A percentile compares a stretch with the other conserved stretches of the same genome.
phyloP scores from a whole-genome alignment of 2,888 invertebrate species.

The Globia sparganii region DNA sequence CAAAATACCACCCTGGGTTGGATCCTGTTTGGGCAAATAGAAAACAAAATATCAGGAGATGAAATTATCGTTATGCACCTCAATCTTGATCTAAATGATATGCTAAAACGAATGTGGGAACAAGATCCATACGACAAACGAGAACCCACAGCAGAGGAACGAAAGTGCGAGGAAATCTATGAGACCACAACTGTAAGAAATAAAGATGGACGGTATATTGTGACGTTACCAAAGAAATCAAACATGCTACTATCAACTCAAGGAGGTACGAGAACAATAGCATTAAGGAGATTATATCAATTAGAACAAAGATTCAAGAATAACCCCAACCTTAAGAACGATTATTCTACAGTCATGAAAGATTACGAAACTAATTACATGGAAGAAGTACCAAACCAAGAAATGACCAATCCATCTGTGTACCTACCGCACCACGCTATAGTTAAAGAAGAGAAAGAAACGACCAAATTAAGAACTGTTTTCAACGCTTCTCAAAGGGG shows the following conservation, averaged over 20 bases:
- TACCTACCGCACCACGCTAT: slow-evolving; percentile 10
- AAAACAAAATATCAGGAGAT: not conserved
- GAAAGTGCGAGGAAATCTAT: slow-evolving; percentile 25
- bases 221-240: slow-evolving; percentile 12
- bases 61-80: slow-evolving; percentile 15
- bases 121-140: slow-evolving; percentile 4
- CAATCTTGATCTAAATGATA: slow-evolving; percentile 18
- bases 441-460: slow-evolving; percentile 11
- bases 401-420: slow-evolving; percentile 8
- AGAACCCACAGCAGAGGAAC: slow-evolving; percentile 12
- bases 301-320: slow-evolving; percentile 45
- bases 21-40: not conserved
- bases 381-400: slow-evolving; percentile 4
- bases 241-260: slow-evolving; percentile 4
- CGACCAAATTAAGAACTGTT: slow-evolving; percentile 13
- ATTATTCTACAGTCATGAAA: slow-evolving; percentile 35
- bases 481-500: slow-evolving; percentile 29
- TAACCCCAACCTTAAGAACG: slow-evolving; percentile 29
- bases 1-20: slow-evolving; percentile 4
- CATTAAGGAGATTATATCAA: slow-evolving; percentile 15
- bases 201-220: slow-evolving; percentile 20
- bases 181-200: slow-evolving; percentile 5
- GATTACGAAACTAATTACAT: slow-evolving; percentile 24
- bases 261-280: slow-evolving; percentile 20
- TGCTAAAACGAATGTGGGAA: slow-evolving; percentile 29